Base-by-base conservation (phyloP, 2,113 vertebrate genomes). In the Lasiurus borealis region DNA sequence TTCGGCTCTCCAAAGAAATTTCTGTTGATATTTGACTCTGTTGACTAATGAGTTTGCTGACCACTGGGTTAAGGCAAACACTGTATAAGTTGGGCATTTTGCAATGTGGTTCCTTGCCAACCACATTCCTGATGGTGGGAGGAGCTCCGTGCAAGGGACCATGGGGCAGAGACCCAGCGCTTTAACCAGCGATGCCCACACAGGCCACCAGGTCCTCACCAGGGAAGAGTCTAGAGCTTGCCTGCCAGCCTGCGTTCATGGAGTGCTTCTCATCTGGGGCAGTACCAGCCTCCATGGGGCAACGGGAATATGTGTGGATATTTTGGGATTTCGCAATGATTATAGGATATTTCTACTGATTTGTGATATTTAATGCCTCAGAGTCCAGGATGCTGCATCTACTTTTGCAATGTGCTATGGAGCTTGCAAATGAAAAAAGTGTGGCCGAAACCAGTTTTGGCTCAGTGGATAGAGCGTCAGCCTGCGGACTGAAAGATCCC, bases 351-450 rank as follows among this genome's bases (percentile, higher is more conserved):
- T 69, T 90, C 25, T 85, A 87, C n/a, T 52, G 31, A 78, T 34
- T 50, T 85, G 31, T 85, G 90, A 59, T 52, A 90, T 29, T 89
- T 75, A 66, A 59, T 92, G 5, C n/a, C 91, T 77, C 76, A 14
- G 44, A 54, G 5, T 23, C 13, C n/a, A 11, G 25, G 29, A 57
- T 88, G 57, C 3, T 18, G 14, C 10, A 64, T 34, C 21, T 3
- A 69, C 1, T 72, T 34, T 18, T 75, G 25, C 3, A 27, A 27
- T 12, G 2, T 40, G 3, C 31, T 15, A 27, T 44, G 71, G 18
- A 48, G 5, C 3, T 25, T 40, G 19, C 36, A 93, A 78, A 59
- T 40, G 72, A 25, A 77, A 87, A 54, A 82, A 44, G 15, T 5
- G 46, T 23, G 40, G n/a, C n/a, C n/a, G n/a, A n/a, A n/a, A n/a